Evolutionary conservation across 2,888 invertebrate genomes (phyloP), one percentile per base, ranked within the genome.

Genomic region (Chorisops tibialis): DNA sequence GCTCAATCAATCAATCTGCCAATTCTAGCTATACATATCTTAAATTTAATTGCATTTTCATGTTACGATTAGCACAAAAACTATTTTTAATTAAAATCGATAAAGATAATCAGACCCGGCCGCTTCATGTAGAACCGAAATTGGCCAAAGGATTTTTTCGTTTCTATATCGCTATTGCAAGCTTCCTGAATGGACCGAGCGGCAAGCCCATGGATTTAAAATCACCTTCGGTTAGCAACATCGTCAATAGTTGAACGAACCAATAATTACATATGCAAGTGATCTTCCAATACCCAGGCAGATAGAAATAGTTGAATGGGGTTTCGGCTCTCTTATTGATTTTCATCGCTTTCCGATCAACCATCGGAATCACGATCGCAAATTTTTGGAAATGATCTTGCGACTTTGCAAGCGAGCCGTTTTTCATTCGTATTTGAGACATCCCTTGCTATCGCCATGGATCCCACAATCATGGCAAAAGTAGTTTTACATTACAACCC

Each of bases 141-240:
- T 83, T 81, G 0, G 85, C 82, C 48, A 96, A 73, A 0, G 90
- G 90, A 59, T 85, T 82, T 71, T 89, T 89, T 50, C 95, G 82
- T 69, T 91, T 90, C 66, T 87, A 86, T 30, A 96, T 89, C 0
- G 96, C 96, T 45, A 89, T 91, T 37, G 89, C 87, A 12, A 97
- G 80, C 73, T 94, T 95, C 67, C 91, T 83, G 68, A 94, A 86
- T 0, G 95, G 95, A 0, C 96, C 96, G 41, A 96, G 80, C 0
- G 93, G 93, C 21, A 97, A 81, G 0, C 90, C 91, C 7, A 96
- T 79, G 0, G 87, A 85, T 71, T 89, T 88, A 67, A 97, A 81
- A 73, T 97, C 96, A 45, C 85, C 85, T 70, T 96, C 96, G 0
- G 91, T 91, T 3, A 96, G 81, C 65, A 95, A 79, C 86, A 93